phyloP scores from a whole-genome alignment of 1,140 invertebrate genomes.

The Drusus annulatus region DNA sequence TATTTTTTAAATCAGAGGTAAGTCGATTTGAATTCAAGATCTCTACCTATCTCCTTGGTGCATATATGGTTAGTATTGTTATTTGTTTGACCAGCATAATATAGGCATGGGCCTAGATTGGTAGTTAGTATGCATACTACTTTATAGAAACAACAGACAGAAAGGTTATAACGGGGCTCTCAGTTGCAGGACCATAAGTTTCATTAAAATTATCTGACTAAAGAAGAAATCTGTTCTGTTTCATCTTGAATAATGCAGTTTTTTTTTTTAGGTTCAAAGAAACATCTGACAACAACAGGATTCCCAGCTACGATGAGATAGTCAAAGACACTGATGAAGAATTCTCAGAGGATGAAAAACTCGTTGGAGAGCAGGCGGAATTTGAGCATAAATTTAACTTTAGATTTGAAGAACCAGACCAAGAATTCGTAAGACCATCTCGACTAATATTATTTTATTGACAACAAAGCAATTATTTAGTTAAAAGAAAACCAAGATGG shows the following conservation, averaged over 20 bases:
- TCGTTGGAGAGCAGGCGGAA: constrained; percentile 86
- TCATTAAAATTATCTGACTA: too few species aligned
- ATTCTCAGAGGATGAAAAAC: constrained; percentile 86
- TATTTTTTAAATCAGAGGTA: constrained; percentile 93
- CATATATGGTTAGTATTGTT: too few species aligned
- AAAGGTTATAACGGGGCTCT: too few species aligned
- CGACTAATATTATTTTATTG: too few species aligned
- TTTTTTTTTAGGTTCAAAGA: constrained; percentile 72
- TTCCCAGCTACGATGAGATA: constrained; percentile 80
- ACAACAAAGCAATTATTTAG: not conserved
- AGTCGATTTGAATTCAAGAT: not conserved
- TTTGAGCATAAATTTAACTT: constrained; percentile 98
- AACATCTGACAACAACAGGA: constrained; percentile 73
- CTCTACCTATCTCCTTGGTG: too few species aligned
- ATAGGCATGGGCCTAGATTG: too few species aligned
- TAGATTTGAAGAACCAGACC: constrained; percentile 96
- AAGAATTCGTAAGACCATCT: constrained; percentile 84
- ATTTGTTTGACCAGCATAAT: too few species aligned
- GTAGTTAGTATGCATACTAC: too few species aligned
- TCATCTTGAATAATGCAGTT: not conserved
- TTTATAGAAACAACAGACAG: too few species aligned
- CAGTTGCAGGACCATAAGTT: too few species aligned
- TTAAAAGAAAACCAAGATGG: too few species aligned
- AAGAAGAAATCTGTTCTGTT: too few species aligned
- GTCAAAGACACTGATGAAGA: constrained; percentile 79